These are phyloP conservation scores for Aurelia sp. DNA, from an alignment of 30 jellyfish, hydroid and myxozoan species.

Conservation along the genomic window DNA sequence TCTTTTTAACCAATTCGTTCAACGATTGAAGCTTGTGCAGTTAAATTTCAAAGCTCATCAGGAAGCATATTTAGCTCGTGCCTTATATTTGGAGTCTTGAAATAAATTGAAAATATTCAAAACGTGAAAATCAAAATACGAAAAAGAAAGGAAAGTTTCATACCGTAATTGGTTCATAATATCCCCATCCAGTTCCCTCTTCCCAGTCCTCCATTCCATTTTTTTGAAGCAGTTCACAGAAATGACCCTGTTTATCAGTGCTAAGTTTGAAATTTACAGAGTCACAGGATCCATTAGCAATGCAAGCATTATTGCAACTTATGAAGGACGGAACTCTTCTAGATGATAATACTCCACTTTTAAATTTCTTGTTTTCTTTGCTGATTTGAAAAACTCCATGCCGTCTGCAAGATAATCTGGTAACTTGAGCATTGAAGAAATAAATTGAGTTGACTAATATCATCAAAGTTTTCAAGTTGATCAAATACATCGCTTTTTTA, in stretches of 20 bases:
- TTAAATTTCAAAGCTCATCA: no score
- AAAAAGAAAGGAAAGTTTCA: neutral
- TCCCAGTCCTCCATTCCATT: conserved; percentile 10
- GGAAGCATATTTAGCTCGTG: no score
- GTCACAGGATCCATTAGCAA: neutral
- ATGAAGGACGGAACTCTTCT: conserved; percentile 1
- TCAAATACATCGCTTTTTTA: no score
- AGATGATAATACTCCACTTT: conserved; percentile 5
- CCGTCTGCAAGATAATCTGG: conserved; percentile 27
- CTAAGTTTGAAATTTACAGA: conserved; percentile 15
- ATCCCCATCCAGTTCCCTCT: conserved; percentile 26
- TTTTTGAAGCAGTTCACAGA: conserved; percentile 25
- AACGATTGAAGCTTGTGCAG: no score
- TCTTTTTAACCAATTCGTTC: no score
- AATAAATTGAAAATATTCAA: neutral
- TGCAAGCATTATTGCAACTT: conserved; percentile 28
- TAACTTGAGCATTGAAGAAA: conserved; percentile 1
- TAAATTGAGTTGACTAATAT: no score
- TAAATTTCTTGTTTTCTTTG: neutral
- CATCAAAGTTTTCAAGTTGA: no score
- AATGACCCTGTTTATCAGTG: neutral
- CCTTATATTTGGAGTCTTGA: neutral
- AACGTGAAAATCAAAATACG: neutral
- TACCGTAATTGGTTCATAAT: conserved; percentile 19
- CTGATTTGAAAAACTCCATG: conserved; percentile 19